These are phyloP conservation scores for Mixornis gularis DNA, from an alignment of 2,113 vertebrate genomes.

Conservation along the genomic window DNA sequence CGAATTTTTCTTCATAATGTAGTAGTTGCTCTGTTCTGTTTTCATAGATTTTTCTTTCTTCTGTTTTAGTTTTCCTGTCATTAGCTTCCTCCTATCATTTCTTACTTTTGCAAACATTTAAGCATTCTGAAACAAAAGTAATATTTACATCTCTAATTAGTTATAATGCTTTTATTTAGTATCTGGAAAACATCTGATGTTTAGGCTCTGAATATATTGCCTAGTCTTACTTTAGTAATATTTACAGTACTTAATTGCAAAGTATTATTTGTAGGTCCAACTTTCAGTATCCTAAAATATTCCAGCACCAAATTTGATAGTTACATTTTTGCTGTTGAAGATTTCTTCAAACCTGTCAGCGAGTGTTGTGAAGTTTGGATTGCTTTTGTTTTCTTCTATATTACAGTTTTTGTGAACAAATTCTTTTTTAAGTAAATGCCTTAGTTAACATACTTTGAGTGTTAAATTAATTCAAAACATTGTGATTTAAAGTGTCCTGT, in stretches of 20 bases:
- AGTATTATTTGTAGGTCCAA: not conserved
- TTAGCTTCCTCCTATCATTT: not conserved
- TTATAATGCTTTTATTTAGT: not conserved
- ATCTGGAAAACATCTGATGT: not conserved
- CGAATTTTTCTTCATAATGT: not conserved
- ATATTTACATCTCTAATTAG: not conserved
- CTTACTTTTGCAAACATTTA: not conserved
- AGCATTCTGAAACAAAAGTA: not conserved
- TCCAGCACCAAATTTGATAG: not conserved
- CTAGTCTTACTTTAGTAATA: not conserved
- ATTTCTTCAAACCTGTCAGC: not conserved
- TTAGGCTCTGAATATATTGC: not conserved
- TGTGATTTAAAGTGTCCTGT: not conserved
- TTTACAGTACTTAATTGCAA: not conserved
- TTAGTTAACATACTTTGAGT: not conserved
- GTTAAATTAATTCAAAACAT: not conserved
- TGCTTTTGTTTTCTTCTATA: not conserved
- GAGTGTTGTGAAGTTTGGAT: not conserved
- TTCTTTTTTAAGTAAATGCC: not conserved
- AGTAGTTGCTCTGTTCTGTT: not conserved
- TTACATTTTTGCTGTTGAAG: not conserved
- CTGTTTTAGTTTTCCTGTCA: not conserved
- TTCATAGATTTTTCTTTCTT: slow-evolving; percentile 20
- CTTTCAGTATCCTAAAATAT: not conserved
- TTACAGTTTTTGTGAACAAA: accelerated